phyloP scores from a whole-genome alignment of 2,113 vertebrate genomes.

The Caretta caretta region DNA sequence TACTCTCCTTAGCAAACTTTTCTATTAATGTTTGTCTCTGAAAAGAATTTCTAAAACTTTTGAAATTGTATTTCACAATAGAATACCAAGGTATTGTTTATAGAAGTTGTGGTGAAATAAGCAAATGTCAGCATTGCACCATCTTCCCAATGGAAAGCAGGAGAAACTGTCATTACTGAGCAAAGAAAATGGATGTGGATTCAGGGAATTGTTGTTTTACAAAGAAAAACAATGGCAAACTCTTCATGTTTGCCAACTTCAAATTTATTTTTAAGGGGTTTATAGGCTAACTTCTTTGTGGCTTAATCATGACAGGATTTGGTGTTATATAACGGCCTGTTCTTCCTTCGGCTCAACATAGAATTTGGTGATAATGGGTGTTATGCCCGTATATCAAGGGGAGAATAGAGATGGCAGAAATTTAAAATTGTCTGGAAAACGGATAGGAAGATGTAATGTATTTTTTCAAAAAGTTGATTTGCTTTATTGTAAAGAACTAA shows the following conservation, averaged over 20 bases:
- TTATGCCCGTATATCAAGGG: background rate
- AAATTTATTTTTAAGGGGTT: background rate
- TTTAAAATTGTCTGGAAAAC: background rate
- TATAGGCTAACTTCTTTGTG: background rate
- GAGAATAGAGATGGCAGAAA: background rate
- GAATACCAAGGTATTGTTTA: background rate
- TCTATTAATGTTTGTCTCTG: background rate
- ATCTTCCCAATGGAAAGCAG: background rate
- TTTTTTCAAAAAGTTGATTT: constrained; percentile 1
- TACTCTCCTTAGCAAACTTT: background rate
- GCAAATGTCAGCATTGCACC: background rate
- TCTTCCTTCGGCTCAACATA: background rate
- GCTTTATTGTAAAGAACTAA: background rate
- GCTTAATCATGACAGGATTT: background rate
- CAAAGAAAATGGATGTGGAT: background rate
- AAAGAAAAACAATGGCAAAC: background rate
- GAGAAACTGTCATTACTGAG: background rate
- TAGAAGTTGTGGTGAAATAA: background rate
- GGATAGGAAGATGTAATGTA: background rate
- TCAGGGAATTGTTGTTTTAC: background rate
- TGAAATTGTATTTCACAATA: background rate
- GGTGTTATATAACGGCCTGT: background rate
- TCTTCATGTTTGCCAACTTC: background rate
- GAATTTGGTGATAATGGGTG: background rate
- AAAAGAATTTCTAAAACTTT: background rate